Conservation (phyloP, 2,797 vertebrate species). For the Cephalopachus bancanus region DNA sequence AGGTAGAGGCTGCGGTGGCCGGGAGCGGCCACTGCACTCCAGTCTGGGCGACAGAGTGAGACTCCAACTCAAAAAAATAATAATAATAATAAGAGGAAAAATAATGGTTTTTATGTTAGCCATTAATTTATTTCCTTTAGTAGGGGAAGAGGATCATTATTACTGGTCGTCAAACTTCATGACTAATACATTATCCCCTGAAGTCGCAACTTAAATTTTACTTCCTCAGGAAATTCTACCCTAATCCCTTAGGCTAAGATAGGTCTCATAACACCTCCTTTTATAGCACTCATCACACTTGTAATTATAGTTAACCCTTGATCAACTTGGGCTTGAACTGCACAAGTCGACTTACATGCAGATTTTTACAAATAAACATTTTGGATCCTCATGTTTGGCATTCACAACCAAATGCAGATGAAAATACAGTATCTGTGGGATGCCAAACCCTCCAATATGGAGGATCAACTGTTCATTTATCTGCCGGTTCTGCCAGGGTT, state of each 20-base stretch:
- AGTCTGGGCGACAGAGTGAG: too few relatives aligned
- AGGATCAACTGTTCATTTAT: neutral
- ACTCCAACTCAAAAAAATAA: too few relatives aligned
- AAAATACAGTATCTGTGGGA: neutral
- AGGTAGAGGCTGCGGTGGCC: too few relatives aligned
- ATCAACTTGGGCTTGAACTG: neutral
- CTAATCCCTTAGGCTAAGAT: neutral
- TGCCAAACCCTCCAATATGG: neutral
- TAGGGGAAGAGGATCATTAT: neutral
- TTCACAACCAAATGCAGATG: neutral
- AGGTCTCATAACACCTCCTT: slow-evolving; percentile 21
- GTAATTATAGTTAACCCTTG: neutral
- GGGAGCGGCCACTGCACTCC: too few relatives aligned
- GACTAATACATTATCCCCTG: slow-evolving; percentile 21
- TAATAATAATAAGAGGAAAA: slow-evolving; percentile 51
- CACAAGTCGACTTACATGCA: neutral
- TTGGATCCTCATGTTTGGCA: neutral
- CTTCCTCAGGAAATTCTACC: neutral
- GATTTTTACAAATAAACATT: neutral
- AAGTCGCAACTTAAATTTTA: slow-evolving; percentile 47
- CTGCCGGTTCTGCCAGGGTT: neutral
- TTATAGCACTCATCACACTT: slow-evolving; percentile 40
- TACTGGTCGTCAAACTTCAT: slow-evolving; percentile 39
- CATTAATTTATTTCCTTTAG: slow-evolving; percentile 48
- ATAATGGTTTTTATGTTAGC: slow-evolving; percentile 21